A percentile compares a stretch with the other conserved stretches of the same genome.
phyloP scores from a whole-genome alignment of 2,888 invertebrate genomes.

The Xestia ashworthii region DNA sequence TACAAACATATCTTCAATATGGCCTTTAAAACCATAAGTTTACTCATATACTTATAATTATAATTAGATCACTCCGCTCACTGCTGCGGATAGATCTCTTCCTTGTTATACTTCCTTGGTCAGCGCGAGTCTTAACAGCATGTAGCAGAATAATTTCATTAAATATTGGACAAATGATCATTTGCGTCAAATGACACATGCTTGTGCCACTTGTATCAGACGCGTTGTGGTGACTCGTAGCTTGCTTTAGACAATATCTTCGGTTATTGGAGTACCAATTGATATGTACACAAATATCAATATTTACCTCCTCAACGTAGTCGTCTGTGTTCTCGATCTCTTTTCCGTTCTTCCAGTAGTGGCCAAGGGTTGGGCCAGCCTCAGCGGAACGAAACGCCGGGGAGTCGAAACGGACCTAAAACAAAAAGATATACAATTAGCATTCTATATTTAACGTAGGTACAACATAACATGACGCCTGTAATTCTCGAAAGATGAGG shows the following conservation, averaged over 20 bases:
- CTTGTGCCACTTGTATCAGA: neutral
- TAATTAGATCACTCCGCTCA: too few relatives aligned
- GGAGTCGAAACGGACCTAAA: constrained; percentile 84
- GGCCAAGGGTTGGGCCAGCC: constrained; percentile 87
- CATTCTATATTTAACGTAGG: neutral
- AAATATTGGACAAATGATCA: neutral
- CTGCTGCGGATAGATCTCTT: neutral
- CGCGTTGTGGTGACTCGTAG: neutral
- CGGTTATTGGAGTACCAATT: neutral
- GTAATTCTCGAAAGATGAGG: neutral
- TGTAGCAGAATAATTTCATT: neutral
- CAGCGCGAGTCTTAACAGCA: neutral
- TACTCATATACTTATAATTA: too few relatives aligned
- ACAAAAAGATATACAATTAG: constrained; percentile 28
- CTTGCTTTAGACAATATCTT: neutral
- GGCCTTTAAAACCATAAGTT: too few relatives aligned
- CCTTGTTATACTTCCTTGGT: neutral
- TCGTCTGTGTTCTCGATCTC: constrained; percentile 92
- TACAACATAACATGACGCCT: neutral
- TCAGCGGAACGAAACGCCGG: constrained; percentile 86
- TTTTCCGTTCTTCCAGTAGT: constrained; percentile 90
- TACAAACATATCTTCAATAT: too few relatives aligned
- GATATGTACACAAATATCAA: neutral
- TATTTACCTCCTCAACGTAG: constrained; percentile 91
- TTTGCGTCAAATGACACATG: neutral